Conservation (phyloP, 2,888 invertebrate genomes). For the Phasia obesa region DNA sequence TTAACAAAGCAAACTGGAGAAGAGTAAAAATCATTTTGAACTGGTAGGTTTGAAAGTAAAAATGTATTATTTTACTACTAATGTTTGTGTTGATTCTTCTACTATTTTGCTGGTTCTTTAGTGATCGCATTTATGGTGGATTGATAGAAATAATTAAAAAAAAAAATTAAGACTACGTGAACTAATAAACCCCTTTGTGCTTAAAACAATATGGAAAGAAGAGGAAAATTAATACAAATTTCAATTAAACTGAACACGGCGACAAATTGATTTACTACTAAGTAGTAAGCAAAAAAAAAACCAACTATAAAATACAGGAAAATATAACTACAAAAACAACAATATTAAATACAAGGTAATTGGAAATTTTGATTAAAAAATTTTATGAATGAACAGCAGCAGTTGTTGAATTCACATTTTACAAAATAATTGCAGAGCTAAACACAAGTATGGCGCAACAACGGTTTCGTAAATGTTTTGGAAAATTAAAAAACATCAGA, state of each 20-base stretch:
- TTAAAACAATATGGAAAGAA: constrained; percentile 59
- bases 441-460: constrained; percentile 53
- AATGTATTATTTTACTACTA: constrained; percentile 50
- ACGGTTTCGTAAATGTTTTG: constrained; percentile 44
- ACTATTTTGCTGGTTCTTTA: constrained; percentile 38
- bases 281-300: constrained; percentile 3
- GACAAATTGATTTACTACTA: constrained; percentile 51
- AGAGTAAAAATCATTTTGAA: constrained; percentile 60
- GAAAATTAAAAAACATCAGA: constrained; percentile 18
- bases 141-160: constrained; percentile 49
- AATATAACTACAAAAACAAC: constrained; percentile 22
- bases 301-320: constrained; percentile 29
- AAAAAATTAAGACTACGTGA: constrained; percentile 45
- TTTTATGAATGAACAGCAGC: constrained; percentile 48
- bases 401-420: constrained; percentile 36
- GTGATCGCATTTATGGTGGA: constrained; percentile 48
- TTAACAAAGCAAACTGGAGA: constrained; percentile 18
- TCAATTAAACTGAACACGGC: constrained; percentile 53
- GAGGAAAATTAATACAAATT: constrained; percentile 56
- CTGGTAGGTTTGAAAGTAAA: constrained; percentile 62
- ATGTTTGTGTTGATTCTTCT: constrained; percentile 9
- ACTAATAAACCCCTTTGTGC: constrained; percentile 39
- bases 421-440: constrained; percentile 56
- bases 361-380: constrained; percentile 46
- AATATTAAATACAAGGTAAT: constrained; percentile 62